These are phyloP conservation scores for Zaprionus lachaisei DNA, from an alignment of 1,140 invertebrate genomes.

Conservation along the genomic window DNA sequence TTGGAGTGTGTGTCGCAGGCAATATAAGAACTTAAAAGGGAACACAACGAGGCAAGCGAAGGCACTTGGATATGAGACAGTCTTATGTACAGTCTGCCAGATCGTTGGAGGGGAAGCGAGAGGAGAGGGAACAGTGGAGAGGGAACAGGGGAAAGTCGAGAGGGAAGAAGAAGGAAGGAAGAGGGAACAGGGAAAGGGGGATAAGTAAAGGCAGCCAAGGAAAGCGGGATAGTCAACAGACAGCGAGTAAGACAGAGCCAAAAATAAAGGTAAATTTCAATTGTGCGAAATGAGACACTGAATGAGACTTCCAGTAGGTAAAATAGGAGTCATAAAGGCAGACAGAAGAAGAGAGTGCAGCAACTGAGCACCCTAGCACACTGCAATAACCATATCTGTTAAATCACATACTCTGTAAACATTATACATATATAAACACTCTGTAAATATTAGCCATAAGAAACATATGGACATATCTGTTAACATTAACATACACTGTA, in stretches of 20 bases:
- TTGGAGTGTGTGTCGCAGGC: slow-evolving; percentile 33
- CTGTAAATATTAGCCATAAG: too few species aligned
- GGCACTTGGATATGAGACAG: slow-evolving; percentile 41
- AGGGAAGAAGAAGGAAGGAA: background rate
- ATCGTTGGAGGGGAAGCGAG: background rate
- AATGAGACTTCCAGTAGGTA: background rate
- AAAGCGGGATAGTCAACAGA: background rate
- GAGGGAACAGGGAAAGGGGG: background rate
- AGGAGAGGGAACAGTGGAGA: background rate
- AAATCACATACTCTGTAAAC: too few species aligned
- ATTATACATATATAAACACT: too few species aligned
- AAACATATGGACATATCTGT: too few species aligned
- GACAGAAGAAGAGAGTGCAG: background rate
- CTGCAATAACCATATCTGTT: too few species aligned
- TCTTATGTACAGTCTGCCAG: slow-evolving; percentile 44
- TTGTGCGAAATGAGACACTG: slow-evolving; percentile 24
- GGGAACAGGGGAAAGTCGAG: background rate
- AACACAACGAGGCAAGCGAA: slow-evolving; percentile 18
- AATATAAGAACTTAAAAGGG: slow-evolving; percentile 54
- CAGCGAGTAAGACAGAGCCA: slow-evolving; percentile 5
- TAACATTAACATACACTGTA: too few species aligned
- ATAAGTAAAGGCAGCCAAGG: background rate
- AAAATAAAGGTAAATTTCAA: slow-evolving; percentile 72
- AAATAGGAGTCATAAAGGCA: background rate
- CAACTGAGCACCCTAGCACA: too few species aligned